A percentile compares a stretch with the other conserved stretches of the same genome.
Conservation (phyloP, 2,113 vertebrate species). For the Pseudolaguvia tuberculata region DNA sequence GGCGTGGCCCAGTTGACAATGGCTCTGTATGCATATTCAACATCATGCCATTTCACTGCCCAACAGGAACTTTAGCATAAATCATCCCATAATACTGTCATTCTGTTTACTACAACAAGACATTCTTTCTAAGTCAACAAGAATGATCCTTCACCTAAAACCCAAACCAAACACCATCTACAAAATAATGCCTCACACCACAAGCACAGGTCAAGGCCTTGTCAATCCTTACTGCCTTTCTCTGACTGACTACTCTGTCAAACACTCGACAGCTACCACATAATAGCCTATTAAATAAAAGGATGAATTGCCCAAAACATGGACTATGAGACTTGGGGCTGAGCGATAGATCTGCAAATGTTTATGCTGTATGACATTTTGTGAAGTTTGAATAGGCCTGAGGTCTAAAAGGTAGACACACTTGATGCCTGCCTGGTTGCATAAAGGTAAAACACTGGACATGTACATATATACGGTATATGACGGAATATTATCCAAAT, state of each 20-base stretch:
- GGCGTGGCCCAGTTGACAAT: no score
- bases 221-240: slow-evolving; percentile 54
- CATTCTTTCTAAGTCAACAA: slow-evolving; percentile 29
- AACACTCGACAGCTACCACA: slow-evolving; percentile 41
- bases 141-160: slow-evolving; percentile 41
- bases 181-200: slow-evolving; percentile 53
- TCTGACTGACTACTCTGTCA: slow-evolving; percentile 50
- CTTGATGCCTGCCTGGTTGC: background rate
- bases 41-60: background rate
- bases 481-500: background rate
- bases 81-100: background rate
- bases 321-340: slow-evolving; percentile 23
- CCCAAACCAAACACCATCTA: slow-evolving; percentile 37
- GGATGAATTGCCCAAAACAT: slow-evolving; percentile 45
- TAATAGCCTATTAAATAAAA: slow-evolving; percentile 39
- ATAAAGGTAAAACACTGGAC: background rate
- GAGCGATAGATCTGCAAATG: slow-evolving; percentile 36
- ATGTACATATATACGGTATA: slow-evolving; percentile 1
- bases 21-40: background rate
- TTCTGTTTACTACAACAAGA: background rate
- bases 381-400: slow-evolving; percentile 15
- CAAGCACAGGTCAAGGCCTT: slow-evolving; percentile 56
- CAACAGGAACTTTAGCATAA: background rate
- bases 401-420: slow-evolving; percentile 15
- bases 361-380: slow-evolving; percentile 29